Base-by-base conservation (phyloP, 2,888 invertebrate species). In the Phyllotreta cruciferae region DNA sequence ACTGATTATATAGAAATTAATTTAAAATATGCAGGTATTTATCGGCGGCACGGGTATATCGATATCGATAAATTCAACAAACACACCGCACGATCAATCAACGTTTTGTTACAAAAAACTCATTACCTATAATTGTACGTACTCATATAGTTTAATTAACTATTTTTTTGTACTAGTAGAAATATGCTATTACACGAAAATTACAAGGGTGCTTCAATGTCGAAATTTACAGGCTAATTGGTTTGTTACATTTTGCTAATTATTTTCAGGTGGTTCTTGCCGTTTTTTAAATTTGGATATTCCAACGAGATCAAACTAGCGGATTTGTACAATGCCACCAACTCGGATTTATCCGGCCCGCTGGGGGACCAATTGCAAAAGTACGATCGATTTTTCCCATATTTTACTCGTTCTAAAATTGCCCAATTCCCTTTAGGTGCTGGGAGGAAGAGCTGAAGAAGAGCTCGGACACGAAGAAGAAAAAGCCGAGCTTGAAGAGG, bases 331-430 rank as follows among this genome's bases (percentile, higher is more conserved):
- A 86, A 86, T 74, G 84, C 87, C 5, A 81, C 88, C 10, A 80
- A 83, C 1, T 80, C 81, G 11, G 90, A 91, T 78, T 80, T 83
- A 52, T 90, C 91, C 0, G 86, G 87, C 62, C 78, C 80, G 9
- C 81, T 91, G n/a, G 90, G 89, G 8, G 85, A 90, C 76, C 82
- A 82, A 13, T 80, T 92, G 39, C 89, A 89, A 78, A 83, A 83
- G 82, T 88, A 77, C 71, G 63, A 55, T 36, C 41, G 9, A 9
- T 52, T 38, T 53, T 13, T 8, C 3, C 7, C 3, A 7, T 3
- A 4, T 6, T 6, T 11, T 11, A 13, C 14, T 13, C 8, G n/a
- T 34, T 0, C 14, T 55, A 7, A 34, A 24, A 42, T 14, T 55
- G 10, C 6, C 11, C 0, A 39, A 56, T 44, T 54, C 11, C 52